These are phyloP conservation scores for Euglossa dilemma DNA, from an alignment of 1,140 invertebrate genomes.

Conservation along the genomic window DNA sequence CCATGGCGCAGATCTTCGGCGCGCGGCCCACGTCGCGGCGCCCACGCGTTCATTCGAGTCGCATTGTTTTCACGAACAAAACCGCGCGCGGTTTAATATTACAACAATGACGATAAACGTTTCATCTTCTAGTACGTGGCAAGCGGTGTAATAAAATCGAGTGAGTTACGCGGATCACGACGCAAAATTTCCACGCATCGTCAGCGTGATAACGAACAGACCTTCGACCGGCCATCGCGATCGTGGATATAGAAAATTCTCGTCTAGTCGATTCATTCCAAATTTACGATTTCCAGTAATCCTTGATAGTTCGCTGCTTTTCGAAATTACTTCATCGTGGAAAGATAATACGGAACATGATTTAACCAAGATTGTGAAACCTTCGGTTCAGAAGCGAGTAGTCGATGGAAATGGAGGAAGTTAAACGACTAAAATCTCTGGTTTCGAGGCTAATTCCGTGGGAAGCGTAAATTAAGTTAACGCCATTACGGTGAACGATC, in stretches of 20 bases:
- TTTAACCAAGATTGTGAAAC: no score
- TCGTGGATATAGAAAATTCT: no score
- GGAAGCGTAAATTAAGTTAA: not conserved
- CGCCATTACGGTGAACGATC: not conserved
- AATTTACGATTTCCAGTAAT: no score
- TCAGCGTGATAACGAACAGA: not conserved
- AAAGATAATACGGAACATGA: no score
- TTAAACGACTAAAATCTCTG: not conserved
- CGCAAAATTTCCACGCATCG: not conserved
- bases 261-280: no score
- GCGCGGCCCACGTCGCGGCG: slow-evolving; percentile 23
- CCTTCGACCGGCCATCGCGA: not conserved
- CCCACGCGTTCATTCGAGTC: slow-evolving; percentile 8
- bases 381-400: no score
- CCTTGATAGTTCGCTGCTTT: no score
- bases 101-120: slow-evolving; percentile 11
- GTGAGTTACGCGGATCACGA: not conserved
- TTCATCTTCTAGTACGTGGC: not conserved
- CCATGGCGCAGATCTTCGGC: slow-evolving; percentile 1
- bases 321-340: no score
- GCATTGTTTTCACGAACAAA: slow-evolving; percentile 47
- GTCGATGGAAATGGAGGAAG: no score
- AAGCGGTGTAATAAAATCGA: not conserved
- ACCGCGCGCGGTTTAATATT: slow-evolving; percentile 35
- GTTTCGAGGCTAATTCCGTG: not conserved